These are phyloP conservation scores for Stenichneumon culpator DNA, from an alignment of 2,888 invertebrate species.

Conservation along the genomic window DNA sequence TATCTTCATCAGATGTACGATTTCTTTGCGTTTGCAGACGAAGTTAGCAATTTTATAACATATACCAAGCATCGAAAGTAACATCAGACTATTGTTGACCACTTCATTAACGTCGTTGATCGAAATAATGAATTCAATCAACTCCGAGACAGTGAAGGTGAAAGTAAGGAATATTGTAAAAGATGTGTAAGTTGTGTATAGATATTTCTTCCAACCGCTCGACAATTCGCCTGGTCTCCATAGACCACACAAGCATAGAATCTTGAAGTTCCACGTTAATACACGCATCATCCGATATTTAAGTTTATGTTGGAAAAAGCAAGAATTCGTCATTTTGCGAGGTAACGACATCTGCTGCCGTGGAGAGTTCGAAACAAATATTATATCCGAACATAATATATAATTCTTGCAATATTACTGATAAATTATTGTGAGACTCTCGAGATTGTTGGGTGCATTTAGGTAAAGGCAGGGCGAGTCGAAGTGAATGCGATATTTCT, in stretches of 20 bases:
- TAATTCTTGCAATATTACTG: not conserved
- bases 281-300: constrained; percentile 23
- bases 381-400: not conserved
- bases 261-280: constrained; percentile 43
- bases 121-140: constrained; percentile 38
- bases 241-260: constrained; percentile 54
- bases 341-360: not conserved
- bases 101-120: constrained; percentile 32
- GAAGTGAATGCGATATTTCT: not conserved
- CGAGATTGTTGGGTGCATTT: not conserved
- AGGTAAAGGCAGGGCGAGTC: not conserved
- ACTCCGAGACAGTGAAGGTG: constrained; percentile 36
- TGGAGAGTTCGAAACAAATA: not conserved
- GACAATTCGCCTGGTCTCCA: constrained; percentile 54
- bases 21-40: constrained; percentile 33
- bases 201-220: constrained; percentile 52
- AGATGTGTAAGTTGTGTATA: constrained; percentile 48
- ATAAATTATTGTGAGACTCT: not conserved
- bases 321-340: not conserved
- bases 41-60: constrained; percentile 56
- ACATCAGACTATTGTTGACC: constrained; percentile 45
- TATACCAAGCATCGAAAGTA: constrained; percentile 56
- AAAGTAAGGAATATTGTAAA: constrained; percentile 34
- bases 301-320: not conserved
- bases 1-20: constrained; percentile 31